Evolutionary conservation across 2,797 vertebrate species (phyloP).

Genomic region (Lateolabrax maculatus): DNA sequence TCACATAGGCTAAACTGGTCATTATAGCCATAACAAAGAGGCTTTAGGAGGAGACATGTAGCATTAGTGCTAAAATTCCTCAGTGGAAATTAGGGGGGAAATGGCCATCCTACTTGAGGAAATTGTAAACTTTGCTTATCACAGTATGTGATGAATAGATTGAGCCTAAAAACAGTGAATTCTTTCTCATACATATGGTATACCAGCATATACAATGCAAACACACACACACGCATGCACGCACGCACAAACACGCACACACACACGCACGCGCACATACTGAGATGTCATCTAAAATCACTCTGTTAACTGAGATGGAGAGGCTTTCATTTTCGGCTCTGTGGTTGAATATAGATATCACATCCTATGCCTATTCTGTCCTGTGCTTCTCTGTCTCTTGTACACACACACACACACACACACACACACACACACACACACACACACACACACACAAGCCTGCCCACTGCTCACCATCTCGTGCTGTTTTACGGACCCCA

Average conservation of each 20-base stretch:
- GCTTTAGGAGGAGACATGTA: conserved; percentile 74
- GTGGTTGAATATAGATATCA: conserved; percentile 54
- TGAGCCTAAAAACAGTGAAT: conserved; percentile 55
- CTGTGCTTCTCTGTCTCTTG: conserved; percentile 1
- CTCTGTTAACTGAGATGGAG: conserved; percentile 39
- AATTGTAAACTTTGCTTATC: conserved; percentile 80
- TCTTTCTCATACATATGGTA: conserved; percentile 44
- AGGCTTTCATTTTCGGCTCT: conserved; percentile 29
- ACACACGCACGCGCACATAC: neutral
- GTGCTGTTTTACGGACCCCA: conserved; percentile 73
- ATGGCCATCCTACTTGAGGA: conserved; percentile 66
- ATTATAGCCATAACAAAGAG: conserved; percentile 83
- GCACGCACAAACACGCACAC: neutral
- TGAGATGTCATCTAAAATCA: conserved; percentile 49
- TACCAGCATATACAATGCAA: conserved; percentile 9
- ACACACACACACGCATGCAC: neutral
- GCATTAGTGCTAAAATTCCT: conserved; percentile 76
- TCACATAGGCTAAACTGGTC: conserved; percentile 74
- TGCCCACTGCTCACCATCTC: conserved; percentile 46
- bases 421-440: conserved; percentile 39
- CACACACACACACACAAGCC: conserved; percentile 29
- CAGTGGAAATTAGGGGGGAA: conserved; percentile 67
- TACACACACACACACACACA: conserved; percentile 41
- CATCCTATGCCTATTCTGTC: conserved; percentile 20
- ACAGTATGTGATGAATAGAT: conserved; percentile 68